Conservation (phyloP, 2,888 invertebrate species). For the Melanargia galathea region DNA sequence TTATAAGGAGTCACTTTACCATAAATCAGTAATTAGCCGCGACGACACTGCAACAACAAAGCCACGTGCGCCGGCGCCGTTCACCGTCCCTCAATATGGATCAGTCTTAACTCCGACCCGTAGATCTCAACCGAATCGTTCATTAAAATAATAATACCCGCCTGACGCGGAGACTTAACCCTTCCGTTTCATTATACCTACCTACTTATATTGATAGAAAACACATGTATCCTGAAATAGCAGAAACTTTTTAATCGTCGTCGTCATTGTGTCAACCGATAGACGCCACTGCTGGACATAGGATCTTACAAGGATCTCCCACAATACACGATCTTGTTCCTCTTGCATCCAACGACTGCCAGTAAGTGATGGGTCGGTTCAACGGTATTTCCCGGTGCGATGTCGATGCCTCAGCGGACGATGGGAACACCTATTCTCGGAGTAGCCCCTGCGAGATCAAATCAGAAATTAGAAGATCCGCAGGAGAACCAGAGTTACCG, state of each 20-base stretch:
- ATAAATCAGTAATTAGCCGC: constrained; percentile 56
- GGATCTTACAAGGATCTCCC: too few relatives aligned
- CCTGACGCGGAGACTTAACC: background rate
- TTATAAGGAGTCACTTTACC: constrained; percentile 29
- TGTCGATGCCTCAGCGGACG: too few relatives aligned
- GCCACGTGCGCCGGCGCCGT: constrained; percentile 53
- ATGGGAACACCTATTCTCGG: too few relatives aligned
- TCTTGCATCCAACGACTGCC: too few relatives aligned
- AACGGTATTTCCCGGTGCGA: too few relatives aligned
- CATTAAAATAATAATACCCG: constrained; percentile 25
- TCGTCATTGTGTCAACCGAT: too few relatives aligned
- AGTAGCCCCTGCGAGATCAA: too few relatives aligned
- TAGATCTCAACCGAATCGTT: constrained; percentile 23
- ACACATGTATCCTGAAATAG: constrained; percentile 19
- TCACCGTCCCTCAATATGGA: constrained; percentile 35
- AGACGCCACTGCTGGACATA: too few relatives aligned
- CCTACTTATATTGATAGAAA: constrained; percentile 4
- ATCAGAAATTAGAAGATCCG: too few relatives aligned
- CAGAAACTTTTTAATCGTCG: background rate
- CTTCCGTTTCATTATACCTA: constrained; percentile 4
- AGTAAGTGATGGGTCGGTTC: too few relatives aligned
- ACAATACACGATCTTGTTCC: too few relatives aligned
- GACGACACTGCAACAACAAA: constrained; percentile 56
- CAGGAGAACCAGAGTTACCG: too few relatives aligned
- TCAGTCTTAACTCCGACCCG: constrained; percentile 16